Base-by-base conservation (phyloP, 2,888 invertebrate genomes). In the Callinectes sapidus region DNA sequence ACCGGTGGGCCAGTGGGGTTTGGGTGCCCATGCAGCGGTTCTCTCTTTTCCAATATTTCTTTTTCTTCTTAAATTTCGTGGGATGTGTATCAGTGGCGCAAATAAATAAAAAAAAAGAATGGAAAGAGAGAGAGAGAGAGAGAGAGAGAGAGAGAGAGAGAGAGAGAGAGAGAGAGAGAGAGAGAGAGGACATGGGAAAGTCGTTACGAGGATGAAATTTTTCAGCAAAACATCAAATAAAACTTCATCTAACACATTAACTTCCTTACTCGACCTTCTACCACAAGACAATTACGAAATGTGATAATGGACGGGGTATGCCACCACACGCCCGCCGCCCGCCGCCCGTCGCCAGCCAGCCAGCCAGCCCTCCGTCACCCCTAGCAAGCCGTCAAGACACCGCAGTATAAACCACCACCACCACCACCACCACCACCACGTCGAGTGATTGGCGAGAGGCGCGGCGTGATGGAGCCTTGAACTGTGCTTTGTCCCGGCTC, bases 381-480 rank as follows among this genome's bases (percentile, higher is more conserved):
- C 54, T 55, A 55, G 1, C 55, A 54, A 16, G 23, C 48, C 61
- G n/a, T 14, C 89, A 18, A 89, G 28, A 23, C 66, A 35, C 14
- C 89, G 10, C 66, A 28, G 2, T n/a, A 66, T 48, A 32, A 61
- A 42, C 23, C 18, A 61, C 89, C 89, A 89, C 35, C 28, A 35
- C 48, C 87, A 42, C 23, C 18, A 61, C 89, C 89, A 89, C 35
- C 28, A 35, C 48, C 87, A 42, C 42, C 87, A 35, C 81, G 35
- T 35, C 35, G 16, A 81, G 35, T 81, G 81, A 81, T 81, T 81
- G 81, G 81, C 2, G 81, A 81, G 16, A 32, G 81, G 81, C n/a
- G 81, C 28, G 81, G 35, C 81, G 35, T 32, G 35, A 35, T 81
- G 81, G 35, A 35, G 18, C 35, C 32, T 81, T 35, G 81, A 81